Percentiles rank a stretch among this genome's conserved stretches.
These are phyloP conservation scores for Panulirus ornatus DNA, from an alignment of 1,140 invertebrate species.

Conservation along the genomic window DNA sequence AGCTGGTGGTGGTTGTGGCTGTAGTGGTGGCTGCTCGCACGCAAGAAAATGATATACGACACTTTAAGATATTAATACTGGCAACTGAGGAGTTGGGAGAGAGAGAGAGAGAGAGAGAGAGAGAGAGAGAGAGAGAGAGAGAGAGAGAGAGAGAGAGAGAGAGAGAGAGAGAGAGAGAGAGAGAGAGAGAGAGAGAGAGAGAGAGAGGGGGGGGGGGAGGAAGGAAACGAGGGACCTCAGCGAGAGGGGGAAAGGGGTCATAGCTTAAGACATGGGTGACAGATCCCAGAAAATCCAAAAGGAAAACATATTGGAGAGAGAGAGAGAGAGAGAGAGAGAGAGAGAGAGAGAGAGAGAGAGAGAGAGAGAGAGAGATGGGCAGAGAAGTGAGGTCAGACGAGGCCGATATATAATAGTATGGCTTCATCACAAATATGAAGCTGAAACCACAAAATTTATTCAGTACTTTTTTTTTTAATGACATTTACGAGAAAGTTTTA, in stretches of 20 bases:
- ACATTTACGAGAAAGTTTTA: too few relatives aligned
- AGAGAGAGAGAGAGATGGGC: too few relatives aligned
- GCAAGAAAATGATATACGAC: slow-evolving; percentile 12
- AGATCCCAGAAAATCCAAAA: background rate
- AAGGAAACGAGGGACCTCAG: background rate
- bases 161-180: background rate
- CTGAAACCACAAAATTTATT: too few relatives aligned
- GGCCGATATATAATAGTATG: too few relatives aligned
- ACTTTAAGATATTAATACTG: slow-evolving; percentile 12
- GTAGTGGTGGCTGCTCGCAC: slow-evolving; percentile 17
- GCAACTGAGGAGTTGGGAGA: background rate
- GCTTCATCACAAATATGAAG: too few relatives aligned
- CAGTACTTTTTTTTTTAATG: too few relatives aligned
- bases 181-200: slow-evolving; percentile 27
- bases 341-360: slow-evolving; percentile 10
- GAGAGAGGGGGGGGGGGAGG: slow-evolving; percentile 3
- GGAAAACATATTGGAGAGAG: background rate
- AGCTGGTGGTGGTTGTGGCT: slow-evolving; percentile 59
- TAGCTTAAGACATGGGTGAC: background rate
- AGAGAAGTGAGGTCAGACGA: background rate
- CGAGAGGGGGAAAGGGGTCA: slow-evolving; percentile 4
- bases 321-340: too few relatives aligned
- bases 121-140: slow-evolving; percentile 24
- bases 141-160: background rate
- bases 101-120: slow-evolving; percentile 39